These are phyloP conservation scores for Axea sp. DNA, from an alignment of 2,888 invertebrate genomes.

Conservation along the genomic window DNA sequence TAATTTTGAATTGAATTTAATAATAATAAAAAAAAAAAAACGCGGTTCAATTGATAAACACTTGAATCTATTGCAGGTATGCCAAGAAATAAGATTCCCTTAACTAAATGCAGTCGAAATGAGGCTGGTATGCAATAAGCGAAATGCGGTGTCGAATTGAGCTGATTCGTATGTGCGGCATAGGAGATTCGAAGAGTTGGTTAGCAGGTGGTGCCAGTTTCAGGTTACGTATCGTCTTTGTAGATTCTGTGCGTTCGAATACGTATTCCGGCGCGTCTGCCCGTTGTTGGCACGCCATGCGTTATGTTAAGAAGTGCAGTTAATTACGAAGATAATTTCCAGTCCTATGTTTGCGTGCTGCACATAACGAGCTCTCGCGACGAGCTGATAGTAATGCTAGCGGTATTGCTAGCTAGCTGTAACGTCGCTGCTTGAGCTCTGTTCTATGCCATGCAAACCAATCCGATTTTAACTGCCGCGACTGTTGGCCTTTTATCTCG, in stretches of 20 bases:
- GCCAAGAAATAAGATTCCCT: slow-evolving; percentile 2
- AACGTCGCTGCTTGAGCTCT: slow-evolving; percentile 63
- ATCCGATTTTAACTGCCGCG: slow-evolving; percentile 68
- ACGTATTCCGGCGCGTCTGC: slow-evolving; percentile 73
- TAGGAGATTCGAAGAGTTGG: slow-evolving; percentile 33
- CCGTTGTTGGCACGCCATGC: slow-evolving; percentile 77
- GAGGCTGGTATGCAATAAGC: slow-evolving; percentile 45
- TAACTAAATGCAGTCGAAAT: slow-evolving; percentile 32
- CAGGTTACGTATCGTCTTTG: slow-evolving; percentile 75
- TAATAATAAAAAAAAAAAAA: too few relatives aligned
- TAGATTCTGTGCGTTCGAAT: slow-evolving; percentile 70
- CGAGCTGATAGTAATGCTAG: slow-evolving; percentile 55
- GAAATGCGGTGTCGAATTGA: slow-evolving; percentile 27
- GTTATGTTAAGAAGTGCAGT: slow-evolving; percentile 79
- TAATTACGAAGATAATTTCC: slow-evolving; percentile 79
- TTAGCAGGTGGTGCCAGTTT: slow-evolving; percentile 72
- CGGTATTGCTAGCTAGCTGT: slow-evolving; percentile 22
- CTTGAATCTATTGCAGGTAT: background rate
- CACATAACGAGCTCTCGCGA: slow-evolving; percentile 75
- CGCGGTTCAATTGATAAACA: background rate
- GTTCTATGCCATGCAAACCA: slow-evolving; percentile 72
- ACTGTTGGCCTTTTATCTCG: slow-evolving; percentile 41
- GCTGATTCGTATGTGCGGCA: slow-evolving; percentile 46
- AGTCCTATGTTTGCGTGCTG: slow-evolving; percentile 77
- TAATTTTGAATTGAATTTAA: background rate